These are phyloP conservation scores for Lasioglossum baleicum DNA, from an alignment of 1,140 invertebrate species.

Conservation along the genomic window DNA sequence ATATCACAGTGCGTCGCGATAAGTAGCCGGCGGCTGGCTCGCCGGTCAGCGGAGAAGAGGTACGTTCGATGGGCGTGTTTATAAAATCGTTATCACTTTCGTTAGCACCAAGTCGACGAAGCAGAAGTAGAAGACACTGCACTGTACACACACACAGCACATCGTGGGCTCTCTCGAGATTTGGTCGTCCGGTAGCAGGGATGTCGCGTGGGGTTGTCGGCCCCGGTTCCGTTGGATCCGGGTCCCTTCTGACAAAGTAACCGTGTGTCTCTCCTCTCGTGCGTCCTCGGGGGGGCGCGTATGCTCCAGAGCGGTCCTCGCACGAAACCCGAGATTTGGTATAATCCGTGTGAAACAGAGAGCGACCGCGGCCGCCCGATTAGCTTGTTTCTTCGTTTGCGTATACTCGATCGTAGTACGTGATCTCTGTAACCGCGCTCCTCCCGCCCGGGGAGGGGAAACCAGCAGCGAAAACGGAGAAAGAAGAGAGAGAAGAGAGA, in stretches of 20 bases:
- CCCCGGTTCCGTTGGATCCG: too few species aligned
- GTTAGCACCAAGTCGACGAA: constrained; percentile 78
- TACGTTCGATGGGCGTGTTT: constrained; percentile 23
- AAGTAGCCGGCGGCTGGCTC: constrained; percentile 19
- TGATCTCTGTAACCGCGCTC: neutral
- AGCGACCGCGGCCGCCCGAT: too few species aligned
- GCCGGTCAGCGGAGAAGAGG: too few species aligned
- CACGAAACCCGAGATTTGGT: too few species aligned
- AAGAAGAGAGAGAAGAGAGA: constrained; percentile 31
- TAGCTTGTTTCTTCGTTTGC: too few species aligned
- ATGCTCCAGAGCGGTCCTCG: too few species aligned
- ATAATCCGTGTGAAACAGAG: too few species aligned
- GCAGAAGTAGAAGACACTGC: constrained; percentile 68
- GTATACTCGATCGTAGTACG: too few species aligned
- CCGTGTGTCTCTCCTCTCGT: too few species aligned
- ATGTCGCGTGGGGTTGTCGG: too few species aligned
- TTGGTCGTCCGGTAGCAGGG: constrained; percentile 38
- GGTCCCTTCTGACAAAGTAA: too few species aligned
- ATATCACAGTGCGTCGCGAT: constrained; percentile 35
- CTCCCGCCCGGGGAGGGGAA: constrained; percentile 8
- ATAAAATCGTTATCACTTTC: constrained; percentile 16
- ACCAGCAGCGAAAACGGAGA: neutral
- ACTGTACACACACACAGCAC: constrained; percentile 79
- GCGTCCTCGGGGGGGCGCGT: too few species aligned
- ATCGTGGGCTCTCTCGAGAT: constrained; percentile 61